Evolutionary conservation across 2,797 vertebrate species (phyloP).

Genomic region (Cyclura pinguis): DNA sequence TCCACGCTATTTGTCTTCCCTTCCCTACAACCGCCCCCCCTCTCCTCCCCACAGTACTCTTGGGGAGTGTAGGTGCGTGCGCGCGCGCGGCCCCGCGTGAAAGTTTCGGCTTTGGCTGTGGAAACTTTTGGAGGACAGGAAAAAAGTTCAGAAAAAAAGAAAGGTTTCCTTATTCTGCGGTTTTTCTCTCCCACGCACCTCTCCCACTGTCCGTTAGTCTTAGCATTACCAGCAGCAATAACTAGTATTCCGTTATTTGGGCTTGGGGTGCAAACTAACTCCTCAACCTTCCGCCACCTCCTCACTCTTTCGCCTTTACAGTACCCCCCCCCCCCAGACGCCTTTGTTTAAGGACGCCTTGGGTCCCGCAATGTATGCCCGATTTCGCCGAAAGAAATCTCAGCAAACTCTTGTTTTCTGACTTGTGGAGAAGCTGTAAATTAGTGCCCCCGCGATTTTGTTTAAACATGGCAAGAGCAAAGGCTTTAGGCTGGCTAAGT

Average conservation of each 20-base stretch:
- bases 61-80: neutral
- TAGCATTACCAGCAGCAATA: neutral
- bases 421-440: neutral
- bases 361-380: constrained; percentile 30
- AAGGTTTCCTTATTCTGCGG: neutral
- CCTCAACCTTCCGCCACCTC: neutral
- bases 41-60: neutral
- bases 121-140: constrained; percentile 46
- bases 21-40: neutral
- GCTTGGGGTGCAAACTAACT: constrained; percentile 15
- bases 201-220: too few species aligned
- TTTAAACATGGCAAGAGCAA: neutral
- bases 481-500: neutral
- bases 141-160: constrained; percentile 11
- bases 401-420: neutral
- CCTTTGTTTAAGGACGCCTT: neutral
- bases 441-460: constrained; percentile 12
- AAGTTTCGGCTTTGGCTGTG: neutral
- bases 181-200: too few species aligned
- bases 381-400: constrained; percentile 38
- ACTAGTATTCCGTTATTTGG: neutral
- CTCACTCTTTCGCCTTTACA: constrained; percentile 24
- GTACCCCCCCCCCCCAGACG: constrained; percentile 42
- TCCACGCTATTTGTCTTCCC: neutral
- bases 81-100: neutral